phyloP scores from a whole-genome alignment of 2,888 invertebrate genomes.

The Copidosoma aretas region DNA sequence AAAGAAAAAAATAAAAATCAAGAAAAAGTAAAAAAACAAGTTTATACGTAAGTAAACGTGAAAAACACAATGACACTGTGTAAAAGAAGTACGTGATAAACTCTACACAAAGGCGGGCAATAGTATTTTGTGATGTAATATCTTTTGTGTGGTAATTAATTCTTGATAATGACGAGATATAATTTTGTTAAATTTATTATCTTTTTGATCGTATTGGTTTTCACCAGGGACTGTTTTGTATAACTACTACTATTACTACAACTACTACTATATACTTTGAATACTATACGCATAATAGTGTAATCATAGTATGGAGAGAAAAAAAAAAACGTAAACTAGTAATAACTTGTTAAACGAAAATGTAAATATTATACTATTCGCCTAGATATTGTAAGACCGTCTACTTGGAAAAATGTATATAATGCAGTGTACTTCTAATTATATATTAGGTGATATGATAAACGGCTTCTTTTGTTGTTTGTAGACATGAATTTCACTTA shows the following conservation, averaged over 20 bases:
- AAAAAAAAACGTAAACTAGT: constrained; percentile 47
- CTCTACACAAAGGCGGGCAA: constrained; percentile 51
- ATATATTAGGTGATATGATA: constrained; percentile 61
- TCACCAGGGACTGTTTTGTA: constrained; percentile 62
- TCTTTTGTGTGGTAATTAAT: constrained; percentile 58
- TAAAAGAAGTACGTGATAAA: constrained; percentile 40
- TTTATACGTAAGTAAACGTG: constrained; percentile 35
- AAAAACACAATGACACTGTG: constrained; percentile 27
- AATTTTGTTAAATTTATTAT: constrained; percentile 61
- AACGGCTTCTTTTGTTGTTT: constrained; percentile 63
- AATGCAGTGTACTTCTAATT: constrained; percentile 63
- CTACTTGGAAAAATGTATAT: constrained; percentile 63
- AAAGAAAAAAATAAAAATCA: constrained; percentile 24
- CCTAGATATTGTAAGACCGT: constrained; percentile 58
- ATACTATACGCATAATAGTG: constrained; percentile 58
- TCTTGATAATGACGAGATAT: constrained; percentile 57
- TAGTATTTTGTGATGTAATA: constrained; percentile 56
- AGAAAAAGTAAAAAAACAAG: constrained; percentile 30
- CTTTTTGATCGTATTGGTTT: constrained; percentile 60
- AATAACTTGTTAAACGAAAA: constrained; percentile 54
- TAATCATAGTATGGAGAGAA: constrained; percentile 48
- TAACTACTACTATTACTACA: constrained; percentile 61
- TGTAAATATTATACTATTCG: constrained; percentile 61
- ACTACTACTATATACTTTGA: constrained; percentile 55
- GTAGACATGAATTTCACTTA: constrained; percentile 51